Percentiles rank a stretch among this genome's conserved stretches.
Evolutionary conservation across 2,888 invertebrate species (phyloP).

Genomic region (Julus scanicus): DNA sequence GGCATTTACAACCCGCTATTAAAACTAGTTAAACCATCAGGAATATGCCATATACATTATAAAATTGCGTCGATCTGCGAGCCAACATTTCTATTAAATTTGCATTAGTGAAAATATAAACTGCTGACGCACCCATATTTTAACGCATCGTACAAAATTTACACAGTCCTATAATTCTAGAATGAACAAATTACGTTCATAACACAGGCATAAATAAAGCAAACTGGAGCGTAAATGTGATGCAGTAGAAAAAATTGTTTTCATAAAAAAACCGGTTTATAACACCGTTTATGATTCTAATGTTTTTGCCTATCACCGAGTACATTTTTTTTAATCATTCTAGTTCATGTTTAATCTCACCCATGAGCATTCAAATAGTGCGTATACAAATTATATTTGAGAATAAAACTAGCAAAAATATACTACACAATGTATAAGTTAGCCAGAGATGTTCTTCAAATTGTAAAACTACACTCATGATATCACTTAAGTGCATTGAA

Average conservation of each 20-base stretch:
- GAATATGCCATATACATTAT: background rate
- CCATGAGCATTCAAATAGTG: background rate
- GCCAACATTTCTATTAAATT: conserved; percentile 26
- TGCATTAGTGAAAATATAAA: conserved; percentile 28
- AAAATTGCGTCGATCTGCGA: background rate
- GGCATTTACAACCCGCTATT: conserved; percentile 26
- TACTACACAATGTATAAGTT: background rate
- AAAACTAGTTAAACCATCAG: conserved; percentile 41
- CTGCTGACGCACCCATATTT: conserved; percentile 44
- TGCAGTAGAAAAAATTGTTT: background rate
- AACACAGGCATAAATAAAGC: background rate
- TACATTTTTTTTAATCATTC: background rate
- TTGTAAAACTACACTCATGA: too few species aligned
- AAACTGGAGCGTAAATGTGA: conserved; percentile 4
- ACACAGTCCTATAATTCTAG: background rate
- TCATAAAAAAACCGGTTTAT: background rate
- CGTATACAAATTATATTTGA: background rate
- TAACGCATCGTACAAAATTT: conserved; percentile 11
- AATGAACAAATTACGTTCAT: conserved; percentile 11
- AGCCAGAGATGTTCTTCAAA: background rate
- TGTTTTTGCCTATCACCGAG: conserved; percentile 22
- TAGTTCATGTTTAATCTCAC: background rate
- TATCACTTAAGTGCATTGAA: too few species aligned
- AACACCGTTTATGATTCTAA: background rate
- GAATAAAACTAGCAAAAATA: background rate